A percentile compares a stretch with the other conserved stretches of the same genome.
Evolutionary conservation across 2,888 invertebrate genomes (phyloP).

Genomic region (Diaprepes abbreviatus): DNA sequence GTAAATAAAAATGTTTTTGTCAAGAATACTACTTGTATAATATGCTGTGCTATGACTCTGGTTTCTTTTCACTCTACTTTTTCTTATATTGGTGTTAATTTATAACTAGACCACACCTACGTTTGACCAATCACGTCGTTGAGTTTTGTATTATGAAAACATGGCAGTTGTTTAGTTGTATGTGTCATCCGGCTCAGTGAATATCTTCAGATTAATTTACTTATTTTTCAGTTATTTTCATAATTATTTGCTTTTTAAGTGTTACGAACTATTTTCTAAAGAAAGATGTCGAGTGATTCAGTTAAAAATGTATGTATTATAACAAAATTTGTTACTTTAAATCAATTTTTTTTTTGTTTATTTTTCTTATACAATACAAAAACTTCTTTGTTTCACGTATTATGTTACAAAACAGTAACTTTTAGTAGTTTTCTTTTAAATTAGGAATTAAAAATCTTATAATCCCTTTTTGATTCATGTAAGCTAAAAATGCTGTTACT

Average conservation of each 20-base stretch:
- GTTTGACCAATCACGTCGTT: slow-evolving; percentile 29
- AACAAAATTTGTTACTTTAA: not conserved
- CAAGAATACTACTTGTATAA: no score
- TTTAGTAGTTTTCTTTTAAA: no score
- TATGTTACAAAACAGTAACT: no score
- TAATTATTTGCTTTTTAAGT: not conserved
- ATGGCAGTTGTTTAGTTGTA: slow-evolving; percentile 36
- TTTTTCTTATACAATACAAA: slow-evolving; percentile 6
- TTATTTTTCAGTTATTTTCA: slow-evolving; percentile 15
- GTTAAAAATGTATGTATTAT: slow-evolving; percentile 72
- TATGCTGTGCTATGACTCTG: no score
- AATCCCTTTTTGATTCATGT: no score
- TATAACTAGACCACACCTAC: slow-evolving; percentile 28
- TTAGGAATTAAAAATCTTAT: no score
- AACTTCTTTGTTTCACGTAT: slow-evolving; percentile 12
- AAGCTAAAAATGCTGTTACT: no score
- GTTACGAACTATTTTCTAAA: slow-evolving; percentile 1
- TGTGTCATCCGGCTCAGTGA: slow-evolving; percentile 17
- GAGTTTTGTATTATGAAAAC: slow-evolving; percentile 34
- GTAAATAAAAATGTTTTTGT: no score
- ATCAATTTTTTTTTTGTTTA: slow-evolving; percentile 20
- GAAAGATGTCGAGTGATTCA: slow-evolving; percentile 71
- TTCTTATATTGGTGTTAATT: not conserved
- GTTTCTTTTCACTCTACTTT: no score
- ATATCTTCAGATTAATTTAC: slow-evolving; percentile 7